A percentile compares a stretch with the other conserved stretches of the same genome.
phyloP scores from a whole-genome alignment of 2,888 invertebrate species.

The Glyphotaelius pellucidus region DNA sequence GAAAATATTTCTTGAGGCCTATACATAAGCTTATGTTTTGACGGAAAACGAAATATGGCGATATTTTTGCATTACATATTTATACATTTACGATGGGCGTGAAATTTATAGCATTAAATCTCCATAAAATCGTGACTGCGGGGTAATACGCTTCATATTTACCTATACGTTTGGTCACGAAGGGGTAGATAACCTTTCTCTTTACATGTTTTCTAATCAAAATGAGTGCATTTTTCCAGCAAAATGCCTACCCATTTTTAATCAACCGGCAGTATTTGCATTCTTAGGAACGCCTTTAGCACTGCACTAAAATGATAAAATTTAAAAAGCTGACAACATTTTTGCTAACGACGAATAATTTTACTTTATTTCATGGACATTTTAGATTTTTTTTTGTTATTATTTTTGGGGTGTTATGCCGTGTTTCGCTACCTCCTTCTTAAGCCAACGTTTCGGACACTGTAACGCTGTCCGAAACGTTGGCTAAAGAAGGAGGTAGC shows the following conservation, averaged over 20 bases:
- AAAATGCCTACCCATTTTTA: not conserved
- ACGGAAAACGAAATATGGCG: constrained; percentile 62
- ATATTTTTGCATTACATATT: constrained; percentile 64
- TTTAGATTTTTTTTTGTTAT: too few species aligned
- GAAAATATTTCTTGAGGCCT: constrained; percentile 45
- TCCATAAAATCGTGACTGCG: constrained; percentile 64
- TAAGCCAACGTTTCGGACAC: too few species aligned
- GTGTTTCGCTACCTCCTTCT: too few species aligned
- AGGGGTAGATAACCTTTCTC: constrained; percentile 17
- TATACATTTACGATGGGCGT: constrained; percentile 64
- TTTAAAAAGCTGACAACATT: not conserved
- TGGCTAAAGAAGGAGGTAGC: too few species aligned
- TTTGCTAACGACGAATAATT: too few species aligned
- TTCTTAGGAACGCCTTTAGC: not conserved
- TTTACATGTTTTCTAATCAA: not conserved
- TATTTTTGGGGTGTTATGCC: too few species aligned
- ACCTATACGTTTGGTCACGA: constrained; percentile 37
- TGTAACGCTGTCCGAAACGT: too few species aligned
- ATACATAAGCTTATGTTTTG: constrained; percentile 55
- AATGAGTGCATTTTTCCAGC: not conserved
- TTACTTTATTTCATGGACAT: not conserved
- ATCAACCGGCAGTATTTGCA: not conserved
- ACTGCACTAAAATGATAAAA: not conserved
- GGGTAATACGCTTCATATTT: constrained; percentile 54
- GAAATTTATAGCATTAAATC: constrained; percentile 65